A percentile compares a stretch with the other conserved stretches of the same genome.
These are phyloP conservation scores for Coregonus suidteri DNA, from an alignment of 2,797 vertebrate species.

Conservation along the genomic window DNA sequence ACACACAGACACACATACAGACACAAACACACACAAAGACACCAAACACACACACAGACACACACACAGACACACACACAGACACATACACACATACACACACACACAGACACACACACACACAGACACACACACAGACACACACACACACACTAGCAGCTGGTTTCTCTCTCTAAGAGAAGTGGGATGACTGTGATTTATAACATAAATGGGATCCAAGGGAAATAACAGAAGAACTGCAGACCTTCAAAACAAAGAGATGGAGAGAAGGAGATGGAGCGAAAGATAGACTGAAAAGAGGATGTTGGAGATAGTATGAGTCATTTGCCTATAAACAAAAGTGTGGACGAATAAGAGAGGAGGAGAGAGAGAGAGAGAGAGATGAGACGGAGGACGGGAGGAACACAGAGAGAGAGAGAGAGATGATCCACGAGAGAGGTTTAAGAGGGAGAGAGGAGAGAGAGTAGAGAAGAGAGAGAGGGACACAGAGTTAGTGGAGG, in stretches of 20 bases:
- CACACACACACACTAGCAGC: constrained; percentile 54
- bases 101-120: constrained; percentile 16
- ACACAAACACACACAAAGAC: constrained; percentile 45
- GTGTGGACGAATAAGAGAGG: no score
- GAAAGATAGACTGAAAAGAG: not conserved
- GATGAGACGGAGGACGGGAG: no score
- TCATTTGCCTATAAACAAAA: not conserved
- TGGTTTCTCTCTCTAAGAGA: constrained; percentile 65
- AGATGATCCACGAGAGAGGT: no score
- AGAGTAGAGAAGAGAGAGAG: not conserved
- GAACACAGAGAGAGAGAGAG: not conserved
- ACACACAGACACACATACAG: constrained; percentile 25
- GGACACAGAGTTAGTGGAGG: not conserved
- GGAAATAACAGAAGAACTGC: constrained; percentile 67
- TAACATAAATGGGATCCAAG: constrained; percentile 68
- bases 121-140: constrained; percentile 29
- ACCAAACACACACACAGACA: no score
- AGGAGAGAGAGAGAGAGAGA: not conserved
- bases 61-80: constrained; percentile 27
- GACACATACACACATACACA: constrained; percentile 14
- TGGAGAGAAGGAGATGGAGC: not conserved
- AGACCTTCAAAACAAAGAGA: not conserved
- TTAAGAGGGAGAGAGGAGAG: not conserved
- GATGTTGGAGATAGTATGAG: no score
- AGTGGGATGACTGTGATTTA: constrained; percentile 80